Evolutionary conservation across 2,113 vertebrate genomes (phyloP).

Genomic region (Callopanchax toddi): DNA sequence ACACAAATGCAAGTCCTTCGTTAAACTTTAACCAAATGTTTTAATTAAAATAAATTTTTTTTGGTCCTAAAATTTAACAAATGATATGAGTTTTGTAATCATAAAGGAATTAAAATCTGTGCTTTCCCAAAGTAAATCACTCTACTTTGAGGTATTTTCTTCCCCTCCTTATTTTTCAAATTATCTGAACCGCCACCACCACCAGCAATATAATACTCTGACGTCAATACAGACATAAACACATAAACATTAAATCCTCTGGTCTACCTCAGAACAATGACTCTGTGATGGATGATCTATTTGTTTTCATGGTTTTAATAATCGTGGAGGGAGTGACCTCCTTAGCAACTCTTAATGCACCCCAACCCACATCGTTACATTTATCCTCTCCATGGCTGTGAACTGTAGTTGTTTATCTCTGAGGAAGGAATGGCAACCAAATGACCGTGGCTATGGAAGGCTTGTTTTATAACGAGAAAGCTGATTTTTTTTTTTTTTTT

Average conservation of each 20-base stretch:
- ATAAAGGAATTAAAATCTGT: slow-evolving; percentile 28
- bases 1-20: slow-evolving; percentile 1
- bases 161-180: slow-evolving; percentile 51
- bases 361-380: slow-evolving; percentile 27
- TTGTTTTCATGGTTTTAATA: slow-evolving; percentile 60
- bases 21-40: slow-evolving; percentile 6
- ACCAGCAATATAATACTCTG: slow-evolving; percentile 48
- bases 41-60: background rate
- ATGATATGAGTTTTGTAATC: slow-evolving; percentile 6
- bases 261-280: slow-evolving; percentile 56
- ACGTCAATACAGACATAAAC: slow-evolving; percentile 61
- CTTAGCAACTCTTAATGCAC: slow-evolving; percentile 42
- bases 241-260: slow-evolving; percentile 51
- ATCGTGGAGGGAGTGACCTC: slow-evolving; percentile 5
- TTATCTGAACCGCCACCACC: slow-evolving; percentile 42
- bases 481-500: slow-evolving; percentile 43
- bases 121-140: slow-evolving; percentile 33
- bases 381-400: slow-evolving; percentile 48
- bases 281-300: slow-evolving; percentile 48
- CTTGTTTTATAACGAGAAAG: slow-evolving; percentile 43
- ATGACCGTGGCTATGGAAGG: slow-evolving; percentile 38
- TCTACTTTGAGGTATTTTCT: slow-evolving; percentile 33
- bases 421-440: slow-evolving; percentile 44
- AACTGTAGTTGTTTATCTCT: slow-evolving; percentile 59
- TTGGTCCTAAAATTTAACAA: slow-evolving; percentile 6